These are phyloP conservation scores for Amblyopsis hoosieri DNA, from an alignment of 2,797 vertebrate genomes.

Conservation along the genomic window DNA sequence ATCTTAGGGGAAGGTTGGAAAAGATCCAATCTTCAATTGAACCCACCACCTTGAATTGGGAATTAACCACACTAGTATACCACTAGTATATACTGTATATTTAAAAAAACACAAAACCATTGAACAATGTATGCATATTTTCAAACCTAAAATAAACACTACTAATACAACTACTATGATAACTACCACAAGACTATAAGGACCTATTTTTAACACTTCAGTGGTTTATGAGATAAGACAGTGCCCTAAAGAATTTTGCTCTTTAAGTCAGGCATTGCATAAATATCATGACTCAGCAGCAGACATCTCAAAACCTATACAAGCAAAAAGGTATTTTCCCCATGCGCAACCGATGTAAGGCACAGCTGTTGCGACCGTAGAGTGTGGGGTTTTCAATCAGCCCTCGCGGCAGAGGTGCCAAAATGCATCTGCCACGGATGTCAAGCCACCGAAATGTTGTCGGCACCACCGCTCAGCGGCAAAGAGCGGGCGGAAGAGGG, in stretches of 20 bases:
- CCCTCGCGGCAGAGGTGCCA: slow-evolving; percentile 43
- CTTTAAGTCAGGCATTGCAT: slow-evolving; percentile 57
- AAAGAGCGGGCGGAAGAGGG: slow-evolving; percentile 20
- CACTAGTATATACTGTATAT: too few species aligned
- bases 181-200: slow-evolving; percentile 20
- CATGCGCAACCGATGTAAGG: slow-evolving; percentile 19
- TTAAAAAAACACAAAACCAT: too few species aligned
- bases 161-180: too few species aligned
- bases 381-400: slow-evolving; percentile 40
- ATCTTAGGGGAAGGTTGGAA: too few species aligned
- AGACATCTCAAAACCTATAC: slow-evolving; percentile 42
- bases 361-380: slow-evolving; percentile 45
- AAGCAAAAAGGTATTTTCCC: slow-evolving; percentile 35
- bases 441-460: slow-evolving; percentile 54
- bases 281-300: slow-evolving; percentile 53
- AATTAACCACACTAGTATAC: too few species aligned
- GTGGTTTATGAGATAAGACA: slow-evolving; percentile 46
- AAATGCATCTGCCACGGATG: slow-evolving; percentile 51
- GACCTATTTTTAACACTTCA: slow-evolving; percentile 35
- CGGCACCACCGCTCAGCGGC: slow-evolving; percentile 44
- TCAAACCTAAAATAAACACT: too few species aligned
- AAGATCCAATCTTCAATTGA: too few species aligned
- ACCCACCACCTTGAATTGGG: too few species aligned
- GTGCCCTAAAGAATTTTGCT: slow-evolving; percentile 42
- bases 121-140: too few species aligned